Conservation (phyloP, 1,140 invertebrate genomes). For the Musca vetustissima region DNA sequence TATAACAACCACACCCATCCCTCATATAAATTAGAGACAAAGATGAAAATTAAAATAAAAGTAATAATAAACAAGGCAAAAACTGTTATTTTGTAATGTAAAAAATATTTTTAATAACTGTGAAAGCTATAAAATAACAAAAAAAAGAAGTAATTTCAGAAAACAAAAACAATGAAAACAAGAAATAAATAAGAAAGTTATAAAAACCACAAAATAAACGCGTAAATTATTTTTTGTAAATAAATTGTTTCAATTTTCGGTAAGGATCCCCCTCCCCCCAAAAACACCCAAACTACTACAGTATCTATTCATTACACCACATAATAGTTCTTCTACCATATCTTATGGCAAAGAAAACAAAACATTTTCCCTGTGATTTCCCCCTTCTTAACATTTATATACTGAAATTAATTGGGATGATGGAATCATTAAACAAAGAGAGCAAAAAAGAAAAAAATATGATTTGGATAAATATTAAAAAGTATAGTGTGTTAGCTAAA, state of each 20-base stretch:
- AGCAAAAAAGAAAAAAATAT: constrained; percentile 28
- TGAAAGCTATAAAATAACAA: constrained; percentile 48
- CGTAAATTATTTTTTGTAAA: constrained; percentile 17
- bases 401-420: constrained; percentile 30
- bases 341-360: not conserved
- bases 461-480: not conserved
- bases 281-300: too few relatives aligned
- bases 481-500: too few relatives aligned
- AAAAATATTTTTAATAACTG: constrained; percentile 56
- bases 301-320: not conserved
- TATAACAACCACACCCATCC: too few relatives aligned
- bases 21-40: not conserved
- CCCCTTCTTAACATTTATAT: too few relatives aligned
- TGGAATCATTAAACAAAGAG: constrained; percentile 33
- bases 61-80: constrained; percentile 16
- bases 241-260: not conserved
- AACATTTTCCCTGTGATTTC: too few relatives aligned
- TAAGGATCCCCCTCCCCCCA: not conserved
- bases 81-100: constrained; percentile 57
- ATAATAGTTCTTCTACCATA: not conserved
- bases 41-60: constrained; percentile 21
- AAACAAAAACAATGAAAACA: constrained; percentile 34
- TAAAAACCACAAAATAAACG: constrained; percentile 26
- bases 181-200: constrained; percentile 29
- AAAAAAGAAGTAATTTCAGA: constrained; percentile 51